phyloP scores from a whole-genome alignment of 2,888 invertebrate species.

The Tridacna gigas region DNA sequence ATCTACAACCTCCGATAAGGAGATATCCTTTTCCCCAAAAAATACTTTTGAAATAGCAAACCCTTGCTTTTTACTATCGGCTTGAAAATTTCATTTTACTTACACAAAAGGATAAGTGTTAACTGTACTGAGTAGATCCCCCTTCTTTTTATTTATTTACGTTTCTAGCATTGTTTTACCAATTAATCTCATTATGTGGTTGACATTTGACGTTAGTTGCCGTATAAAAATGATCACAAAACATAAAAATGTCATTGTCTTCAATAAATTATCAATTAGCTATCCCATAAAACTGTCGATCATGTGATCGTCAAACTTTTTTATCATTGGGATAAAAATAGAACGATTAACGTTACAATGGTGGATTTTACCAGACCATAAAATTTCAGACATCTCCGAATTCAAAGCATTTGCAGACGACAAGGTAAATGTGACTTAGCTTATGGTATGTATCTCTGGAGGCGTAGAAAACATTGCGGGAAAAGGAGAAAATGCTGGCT shows the following conservation, averaged over 20 bases:
- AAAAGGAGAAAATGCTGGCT: neutral
- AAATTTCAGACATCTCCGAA: no score
- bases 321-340: neutral
- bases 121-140: neutral
- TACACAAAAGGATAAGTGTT: no score
- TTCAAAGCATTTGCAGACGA: no score
- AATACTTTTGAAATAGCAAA: no score
- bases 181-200: slow-evolving; percentile 39
- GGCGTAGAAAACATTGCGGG: neutral
- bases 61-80: no score
- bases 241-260: slow-evolving; percentile 56
- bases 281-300: slow-evolving; percentile 26
- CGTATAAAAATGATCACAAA: slow-evolving; percentile 29
- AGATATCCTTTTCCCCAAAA: no score
- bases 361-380: no score
- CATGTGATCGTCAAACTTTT: neutral
- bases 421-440: no score
- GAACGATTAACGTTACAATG: no score
- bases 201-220: slow-evolving; percentile 51
- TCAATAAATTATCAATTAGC: slow-evolving; percentile 61
- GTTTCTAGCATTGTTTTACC: slow-evolving; percentile 17
- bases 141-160: neutral
- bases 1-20: no score
- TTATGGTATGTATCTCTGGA: no score
- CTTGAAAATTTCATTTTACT: no score